Base-by-base conservation (phyloP, 2,888 invertebrate species). In the Helicoverpa assulta region DNA sequence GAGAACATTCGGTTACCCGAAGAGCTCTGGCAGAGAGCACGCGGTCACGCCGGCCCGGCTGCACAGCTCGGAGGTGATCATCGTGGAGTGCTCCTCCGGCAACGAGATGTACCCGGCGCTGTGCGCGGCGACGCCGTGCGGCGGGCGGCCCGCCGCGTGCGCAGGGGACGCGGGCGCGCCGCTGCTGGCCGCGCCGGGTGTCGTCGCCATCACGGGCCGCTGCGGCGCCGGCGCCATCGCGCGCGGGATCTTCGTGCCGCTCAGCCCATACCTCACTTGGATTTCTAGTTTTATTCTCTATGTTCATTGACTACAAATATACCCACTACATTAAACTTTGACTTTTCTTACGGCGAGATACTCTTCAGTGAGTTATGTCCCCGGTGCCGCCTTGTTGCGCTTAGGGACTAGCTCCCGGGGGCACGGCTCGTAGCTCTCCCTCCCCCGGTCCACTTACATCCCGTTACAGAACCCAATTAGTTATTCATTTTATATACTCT, bases 231-330 rank as follows among this genome's bases (percentile, higher is more conserved):
- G 12, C 40, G 12, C 40, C 40, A 40, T 3, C 40, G 12, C 53
- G 26, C 1, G 5, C 26, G 29, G 29, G 3, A 29, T 7, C 5
- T 12, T 60, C 10, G 33, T 53, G 7, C 66, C 66, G 5, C 12
- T 66, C 16, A 66, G 66, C 37, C 66, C 66, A 12, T 66, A 66
- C 52, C 58, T 66, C 12, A 66, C 59, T 19, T 66, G 66, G 66
- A 66, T 66, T 53, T 54, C 59, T 53, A 53, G 53, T 54, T 53
- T 59, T 33, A 59, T 59, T 75, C 54, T 53, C 21, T 12, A 19
- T 19, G 10, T 18, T 52, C 51, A 18, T 21, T 26, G 21, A 26
- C 19, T 19, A 53, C 6, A 53, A 21, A 16, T 40, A 26, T 26
- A 18, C 26, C 26, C 4, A 3, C 18, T n/a, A 12, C 21, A 21